Percentiles rank a stretch among this genome's conserved stretches.
Evolutionary conservation across 2,888 invertebrate genomes (phyloP).

Genomic region (Rhagonycha fulva): DNA sequence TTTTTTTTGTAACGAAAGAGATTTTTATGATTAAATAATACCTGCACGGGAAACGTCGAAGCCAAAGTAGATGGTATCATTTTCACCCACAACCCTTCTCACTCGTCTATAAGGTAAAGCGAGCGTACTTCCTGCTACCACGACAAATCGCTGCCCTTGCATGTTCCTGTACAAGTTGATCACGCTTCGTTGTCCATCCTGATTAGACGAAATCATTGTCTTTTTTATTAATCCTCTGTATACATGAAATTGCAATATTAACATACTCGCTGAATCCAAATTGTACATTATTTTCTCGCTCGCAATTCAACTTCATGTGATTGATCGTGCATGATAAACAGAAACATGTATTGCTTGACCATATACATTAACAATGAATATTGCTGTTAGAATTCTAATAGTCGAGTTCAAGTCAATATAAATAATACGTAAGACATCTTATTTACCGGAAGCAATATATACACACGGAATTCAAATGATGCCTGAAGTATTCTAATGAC

Average conservation of each 20-base stretch:
- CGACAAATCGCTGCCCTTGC: conserved; percentile 8
- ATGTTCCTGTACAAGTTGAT: conserved; percentile 48
- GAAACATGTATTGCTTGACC: not conserved
- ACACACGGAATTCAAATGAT: conserved; percentile 23
- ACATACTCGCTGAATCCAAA: not conserved
- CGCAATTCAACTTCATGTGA: not conserved
- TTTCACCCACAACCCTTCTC: conserved; percentile 19
- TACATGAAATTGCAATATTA: not conserved
- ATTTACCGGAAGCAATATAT: conserved; percentile 21
- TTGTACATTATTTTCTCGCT: not conserved
- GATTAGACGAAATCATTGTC: conserved; percentile 34
- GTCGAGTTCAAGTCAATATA: not conserved
- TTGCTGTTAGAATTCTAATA: not conserved
- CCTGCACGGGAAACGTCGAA: not conserved
- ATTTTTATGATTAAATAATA: not conserved
- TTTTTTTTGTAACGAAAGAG: not conserved
- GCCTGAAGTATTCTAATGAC: conserved; percentile 26
- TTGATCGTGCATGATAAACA: not conserved
- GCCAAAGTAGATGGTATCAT: not conserved
- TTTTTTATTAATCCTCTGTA: not conserved
- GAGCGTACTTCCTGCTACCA: conserved; percentile 39
- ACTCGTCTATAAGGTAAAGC: conserved; percentile 28
- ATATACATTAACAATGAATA: not conserved
- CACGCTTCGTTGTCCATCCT: conserved; percentile 42
- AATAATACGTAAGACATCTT: not conserved